Evolutionary conservation across 2,888 invertebrate species (phyloP).

Genomic region (Axea sp.): DNA sequence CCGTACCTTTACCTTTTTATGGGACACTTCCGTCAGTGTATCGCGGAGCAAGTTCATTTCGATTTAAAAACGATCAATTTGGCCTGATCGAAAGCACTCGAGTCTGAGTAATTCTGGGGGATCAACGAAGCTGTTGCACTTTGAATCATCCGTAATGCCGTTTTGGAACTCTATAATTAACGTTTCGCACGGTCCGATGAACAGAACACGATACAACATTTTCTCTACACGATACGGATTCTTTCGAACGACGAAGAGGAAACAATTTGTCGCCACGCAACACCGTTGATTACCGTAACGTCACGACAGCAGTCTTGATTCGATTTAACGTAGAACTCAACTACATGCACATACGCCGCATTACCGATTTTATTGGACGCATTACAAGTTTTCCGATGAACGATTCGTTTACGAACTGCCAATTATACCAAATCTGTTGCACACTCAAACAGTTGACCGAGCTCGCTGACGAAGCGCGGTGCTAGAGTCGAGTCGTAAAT

Average conservation of each 20-base stretch:
- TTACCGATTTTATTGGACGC: constrained; percentile 1
- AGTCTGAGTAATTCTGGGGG: too few relatives aligned
- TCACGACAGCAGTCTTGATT: constrained; percentile 29
- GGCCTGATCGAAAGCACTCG: too few relatives aligned
- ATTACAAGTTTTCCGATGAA: constrained; percentile 3
- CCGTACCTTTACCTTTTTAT: too few relatives aligned
- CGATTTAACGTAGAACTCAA: not conserved
- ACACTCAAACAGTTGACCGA: constrained; percentile 7
- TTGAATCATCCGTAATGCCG: constrained; percentile 14
- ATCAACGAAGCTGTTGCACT: constrained; percentile 6
- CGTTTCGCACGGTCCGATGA: constrained; percentile 9
- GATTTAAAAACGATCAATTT: too few relatives aligned
- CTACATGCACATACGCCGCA: not conserved
- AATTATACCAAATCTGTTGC: constrained; percentile 19
- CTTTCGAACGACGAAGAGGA: not conserved
- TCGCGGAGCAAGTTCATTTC: too few relatives aligned
- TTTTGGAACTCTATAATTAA: constrained; percentile 12
- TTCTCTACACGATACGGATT: constrained; percentile 1
- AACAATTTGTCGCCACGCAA: constrained; percentile 3
- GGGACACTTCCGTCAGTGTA: too few relatives aligned
- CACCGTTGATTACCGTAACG: constrained; percentile 12
- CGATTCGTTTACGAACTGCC: constrained; percentile 26
- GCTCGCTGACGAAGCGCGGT: too few relatives aligned
- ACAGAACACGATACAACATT: constrained; percentile 1
- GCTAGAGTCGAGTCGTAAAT: constrained; percentile 7